A percentile compares a stretch with the other conserved stretches of the same genome.
These are phyloP conservation scores for Saccopteryx bilineata DNA, from an alignment of 2,113 vertebrate species.

Conservation along the genomic window DNA sequence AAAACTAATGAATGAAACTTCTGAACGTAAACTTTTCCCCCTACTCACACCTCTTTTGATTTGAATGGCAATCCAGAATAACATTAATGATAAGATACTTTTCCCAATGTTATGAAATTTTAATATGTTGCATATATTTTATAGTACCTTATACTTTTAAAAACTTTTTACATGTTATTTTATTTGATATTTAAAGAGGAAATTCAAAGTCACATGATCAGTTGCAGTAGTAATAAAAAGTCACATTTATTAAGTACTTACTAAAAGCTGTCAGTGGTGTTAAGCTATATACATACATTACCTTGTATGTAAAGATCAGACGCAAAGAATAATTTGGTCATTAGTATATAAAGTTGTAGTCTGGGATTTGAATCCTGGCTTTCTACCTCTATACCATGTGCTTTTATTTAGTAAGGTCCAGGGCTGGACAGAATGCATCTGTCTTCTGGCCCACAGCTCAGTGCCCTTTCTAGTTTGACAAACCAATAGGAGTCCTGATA, in stretches of 20 bases:
- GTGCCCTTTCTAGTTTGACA: not conserved
- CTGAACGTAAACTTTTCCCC: not conserved
- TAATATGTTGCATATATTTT: not conserved
- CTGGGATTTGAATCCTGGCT: not conserved
- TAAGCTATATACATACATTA: not conserved
- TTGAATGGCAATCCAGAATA: conserved; percentile 6
- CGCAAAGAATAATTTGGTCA: not conserved
- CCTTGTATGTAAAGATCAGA: not conserved
- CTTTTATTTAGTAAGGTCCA: not conserved
- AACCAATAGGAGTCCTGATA: not conserved
- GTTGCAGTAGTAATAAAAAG: conserved; percentile 6
- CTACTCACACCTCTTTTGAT: not conserved
- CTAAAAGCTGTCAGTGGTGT: not conserved
- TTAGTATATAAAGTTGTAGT: not conserved
- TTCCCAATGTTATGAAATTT: not conserved
- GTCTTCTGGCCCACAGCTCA: not conserved
- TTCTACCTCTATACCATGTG: not conserved
- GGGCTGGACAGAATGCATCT: not conserved
- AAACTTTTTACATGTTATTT: conserved; percentile 48
- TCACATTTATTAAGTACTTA: not conserved
- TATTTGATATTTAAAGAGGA: not conserved
- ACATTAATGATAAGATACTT: not conserved
- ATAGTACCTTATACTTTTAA: not conserved
- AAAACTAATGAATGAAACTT: not conserved
- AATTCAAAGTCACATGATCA: not conserved